phyloP scores from a whole-genome alignment of 2,888 invertebrate species.

The Synanthedon myopaeformis region DNA sequence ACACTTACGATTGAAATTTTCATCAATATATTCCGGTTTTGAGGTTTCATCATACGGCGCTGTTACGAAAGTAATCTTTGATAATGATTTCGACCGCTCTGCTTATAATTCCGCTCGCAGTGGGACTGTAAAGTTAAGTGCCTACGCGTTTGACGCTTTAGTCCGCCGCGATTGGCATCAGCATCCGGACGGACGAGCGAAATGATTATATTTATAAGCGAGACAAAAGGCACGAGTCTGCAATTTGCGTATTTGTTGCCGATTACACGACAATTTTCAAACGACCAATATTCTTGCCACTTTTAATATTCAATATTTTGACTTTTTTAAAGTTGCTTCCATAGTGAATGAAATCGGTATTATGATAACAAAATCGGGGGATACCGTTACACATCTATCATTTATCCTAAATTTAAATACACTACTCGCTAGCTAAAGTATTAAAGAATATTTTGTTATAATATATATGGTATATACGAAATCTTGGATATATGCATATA shows the following conservation, averaged over 20 bases:
- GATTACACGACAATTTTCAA: not conserved
- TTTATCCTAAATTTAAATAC: too few relatives aligned
- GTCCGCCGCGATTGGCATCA: constrained; percentile 11
- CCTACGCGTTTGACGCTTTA: constrained; percentile 10
- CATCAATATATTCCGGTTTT: not conserved
- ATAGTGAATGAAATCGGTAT: too few relatives aligned
- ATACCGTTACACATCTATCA: too few relatives aligned
- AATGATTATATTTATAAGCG: constrained; percentile 28
- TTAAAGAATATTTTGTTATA: too few relatives aligned
- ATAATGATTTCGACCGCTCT: too few relatives aligned
- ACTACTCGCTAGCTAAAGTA: too few relatives aligned
- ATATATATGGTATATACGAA: too few relatives aligned
- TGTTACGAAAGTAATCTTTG: too few relatives aligned
- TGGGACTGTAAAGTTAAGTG: constrained; percentile 8
- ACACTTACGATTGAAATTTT: too few relatives aligned
- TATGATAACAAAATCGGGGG: too few relatives aligned
- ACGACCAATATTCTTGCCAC: not conserved
- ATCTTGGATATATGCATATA: too few relatives aligned
- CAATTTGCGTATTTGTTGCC: constrained; percentile 8
- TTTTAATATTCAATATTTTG: constrained; percentile 1
- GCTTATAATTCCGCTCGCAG: not conserved
- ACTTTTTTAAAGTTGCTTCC: not conserved
- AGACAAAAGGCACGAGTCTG: constrained; percentile 14
- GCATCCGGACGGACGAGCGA: constrained; percentile 15
- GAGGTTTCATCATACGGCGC: too few relatives aligned